These are phyloP conservation scores for Bryconaethiops microstoma DNA, from an alignment of 2,797 vertebrate genomes.

Conservation along the genomic window DNA sequence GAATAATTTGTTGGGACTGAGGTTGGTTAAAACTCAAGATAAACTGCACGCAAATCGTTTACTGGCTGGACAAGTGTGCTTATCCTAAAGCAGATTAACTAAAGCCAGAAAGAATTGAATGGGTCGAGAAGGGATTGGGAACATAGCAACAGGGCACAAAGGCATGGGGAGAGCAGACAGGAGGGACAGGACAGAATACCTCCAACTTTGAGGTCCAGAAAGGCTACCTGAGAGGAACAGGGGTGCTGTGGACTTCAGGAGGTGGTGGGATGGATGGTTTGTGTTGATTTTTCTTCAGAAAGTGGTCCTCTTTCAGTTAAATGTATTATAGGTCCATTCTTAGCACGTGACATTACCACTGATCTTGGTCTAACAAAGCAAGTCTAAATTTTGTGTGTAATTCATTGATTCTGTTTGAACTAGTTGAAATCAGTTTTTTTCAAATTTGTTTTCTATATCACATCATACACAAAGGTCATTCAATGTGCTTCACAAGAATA, in stretches of 20 bases:
- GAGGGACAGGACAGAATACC: constrained; percentile 7
- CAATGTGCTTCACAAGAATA: too few relatives aligned
- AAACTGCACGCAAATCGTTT: constrained; percentile 29
- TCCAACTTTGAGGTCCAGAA: not conserved
- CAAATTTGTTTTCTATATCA: too few relatives aligned
- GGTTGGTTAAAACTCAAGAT: constrained; percentile 32
- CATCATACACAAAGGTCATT: too few relatives aligned
- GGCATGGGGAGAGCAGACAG: not conserved
- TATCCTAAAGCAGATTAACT: constrained; percentile 29
- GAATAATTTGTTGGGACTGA: not conserved
- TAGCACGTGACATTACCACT: not conserved
- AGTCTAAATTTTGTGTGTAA: not conserved
- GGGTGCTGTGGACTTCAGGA: constrained; percentile 1
- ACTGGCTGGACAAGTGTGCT: constrained; percentile 2
- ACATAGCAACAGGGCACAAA: constrained; percentile 22
- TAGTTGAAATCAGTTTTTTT: too few relatives aligned
- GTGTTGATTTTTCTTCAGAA: not conserved
- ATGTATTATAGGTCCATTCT: too few relatives aligned
- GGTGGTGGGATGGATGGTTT: not conserved
- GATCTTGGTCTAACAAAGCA: not conserved
- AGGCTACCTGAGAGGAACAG: constrained; percentile 5
- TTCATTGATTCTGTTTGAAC: too few relatives aligned
- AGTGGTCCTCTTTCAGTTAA: not conserved
- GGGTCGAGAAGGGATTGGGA: constrained; percentile 23
- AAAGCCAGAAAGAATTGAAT: constrained; percentile 37